phyloP scores from a whole-genome alignment of 2,113 vertebrate genomes.

The Alexandromys fortis region DNA sequence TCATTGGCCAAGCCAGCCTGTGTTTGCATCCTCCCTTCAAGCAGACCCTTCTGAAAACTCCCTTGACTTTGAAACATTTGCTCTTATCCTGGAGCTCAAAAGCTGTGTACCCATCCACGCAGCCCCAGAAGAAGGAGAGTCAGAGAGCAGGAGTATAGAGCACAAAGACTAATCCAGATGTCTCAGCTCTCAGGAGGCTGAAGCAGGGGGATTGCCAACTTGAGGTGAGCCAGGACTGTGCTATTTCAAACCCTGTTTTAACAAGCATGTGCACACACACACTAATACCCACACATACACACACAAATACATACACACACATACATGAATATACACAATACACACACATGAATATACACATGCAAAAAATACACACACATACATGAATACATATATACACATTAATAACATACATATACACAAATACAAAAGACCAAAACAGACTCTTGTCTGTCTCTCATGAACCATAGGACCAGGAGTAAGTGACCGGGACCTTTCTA shows the following conservation, averaged over 20 bases:
- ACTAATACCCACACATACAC: background rate
- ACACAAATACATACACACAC: background rate
- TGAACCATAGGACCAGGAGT: background rate
- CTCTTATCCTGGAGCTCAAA: too few species aligned
- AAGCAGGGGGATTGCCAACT: background rate
- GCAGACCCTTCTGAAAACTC: background rate
- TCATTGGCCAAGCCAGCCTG: background rate
- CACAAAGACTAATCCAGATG: accelerated
- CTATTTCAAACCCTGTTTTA: background rate
- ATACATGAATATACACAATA: background rate
- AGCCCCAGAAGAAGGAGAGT: background rate
- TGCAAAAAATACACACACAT: too few species aligned
- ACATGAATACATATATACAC: background rate
- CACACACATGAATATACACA: too few species aligned
- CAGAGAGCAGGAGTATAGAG: too few species aligned
- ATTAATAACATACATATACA: background rate
- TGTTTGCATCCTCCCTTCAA: background rate
- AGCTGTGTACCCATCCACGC: background rate
- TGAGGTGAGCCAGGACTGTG: background rate
- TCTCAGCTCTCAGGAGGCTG: background rate
- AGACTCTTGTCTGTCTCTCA: background rate
- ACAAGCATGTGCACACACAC: background rate
- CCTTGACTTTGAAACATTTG: background rate
- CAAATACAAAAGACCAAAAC: background rate
- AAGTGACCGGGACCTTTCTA: background rate